phyloP scores from a whole-genome alignment of 2,797 vertebrate species.

The Chiloscyllium punctatum region DNA sequence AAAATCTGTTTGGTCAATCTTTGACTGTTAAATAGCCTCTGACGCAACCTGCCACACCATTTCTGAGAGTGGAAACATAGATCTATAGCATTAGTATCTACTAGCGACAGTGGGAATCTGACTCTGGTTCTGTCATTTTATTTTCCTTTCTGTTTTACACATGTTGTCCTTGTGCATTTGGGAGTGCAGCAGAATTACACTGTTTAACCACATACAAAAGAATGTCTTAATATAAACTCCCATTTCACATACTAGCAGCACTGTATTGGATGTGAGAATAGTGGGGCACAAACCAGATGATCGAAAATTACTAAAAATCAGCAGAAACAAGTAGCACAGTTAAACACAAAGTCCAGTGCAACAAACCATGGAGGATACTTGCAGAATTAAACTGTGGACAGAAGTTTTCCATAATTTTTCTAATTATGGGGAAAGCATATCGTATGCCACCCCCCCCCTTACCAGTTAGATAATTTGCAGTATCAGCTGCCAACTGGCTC shows the following conservation, averaged over 20 bases:
- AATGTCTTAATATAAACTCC: not conserved
- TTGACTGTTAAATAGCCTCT: not conserved
- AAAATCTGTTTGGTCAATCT: not conserved
- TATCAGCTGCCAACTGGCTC: no score
- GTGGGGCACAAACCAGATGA: not conserved
- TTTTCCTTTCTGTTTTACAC: not conserved
- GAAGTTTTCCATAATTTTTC: not conserved
- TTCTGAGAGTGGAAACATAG: not conserved
- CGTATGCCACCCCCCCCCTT: no score
- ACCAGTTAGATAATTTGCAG: no score
- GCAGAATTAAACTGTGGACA: not conserved
- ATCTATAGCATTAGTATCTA: not conserved
- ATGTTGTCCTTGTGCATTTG: not conserved
- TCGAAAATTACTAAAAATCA: not conserved
- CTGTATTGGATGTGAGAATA: not conserved
- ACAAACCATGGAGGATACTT: not conserved
- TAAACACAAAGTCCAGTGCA: not conserved
- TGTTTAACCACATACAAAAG: not conserved
- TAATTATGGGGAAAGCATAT: no score
- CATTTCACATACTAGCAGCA: not conserved
- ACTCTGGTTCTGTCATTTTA: not conserved
- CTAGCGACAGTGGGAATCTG: not conserved
- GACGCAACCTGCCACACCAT: not conserved
- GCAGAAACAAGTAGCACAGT: not conserved
- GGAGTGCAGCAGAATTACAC: not conserved